Conservation (phyloP, 2,888 invertebrate genomes). For the Cantharis flavilabris region DNA sequence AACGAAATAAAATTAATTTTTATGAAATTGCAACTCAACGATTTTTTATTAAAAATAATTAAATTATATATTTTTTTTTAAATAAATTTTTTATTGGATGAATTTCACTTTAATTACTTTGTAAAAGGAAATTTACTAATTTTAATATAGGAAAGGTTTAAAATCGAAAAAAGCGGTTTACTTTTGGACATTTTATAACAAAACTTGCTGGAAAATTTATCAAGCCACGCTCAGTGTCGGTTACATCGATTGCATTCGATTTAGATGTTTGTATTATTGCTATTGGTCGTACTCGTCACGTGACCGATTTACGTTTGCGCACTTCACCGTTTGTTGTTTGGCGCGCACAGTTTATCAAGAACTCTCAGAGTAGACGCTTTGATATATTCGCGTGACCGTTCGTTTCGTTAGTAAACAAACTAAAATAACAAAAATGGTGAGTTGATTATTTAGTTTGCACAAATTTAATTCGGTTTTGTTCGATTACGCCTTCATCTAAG, state of each 20-base stretch:
- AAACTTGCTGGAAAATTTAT: not conserved
- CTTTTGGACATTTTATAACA: not conserved
- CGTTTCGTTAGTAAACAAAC: not conserved
- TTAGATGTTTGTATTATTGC: not conserved
- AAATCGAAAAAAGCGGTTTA: not conserved
- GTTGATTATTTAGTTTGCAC: not conserved
- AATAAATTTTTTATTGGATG: not conserved
- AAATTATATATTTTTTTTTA: not conserved
- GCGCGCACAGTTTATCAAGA: conserved; percentile 33
- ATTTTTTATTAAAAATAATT: not conserved
- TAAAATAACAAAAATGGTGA: not conserved
- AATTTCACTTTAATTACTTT: not conserved
- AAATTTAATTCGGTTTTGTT: not conserved
- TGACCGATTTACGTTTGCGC: conserved; percentile 33
- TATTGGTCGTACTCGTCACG: conserved; percentile 28
- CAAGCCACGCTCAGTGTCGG: conserved; percentile 17
- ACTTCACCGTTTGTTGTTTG: conserved; percentile 33
- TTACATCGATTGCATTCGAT: conserved; percentile 24
- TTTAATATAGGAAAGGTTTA: not conserved
- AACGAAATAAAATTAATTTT: not conserved
- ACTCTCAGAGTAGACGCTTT: not conserved
- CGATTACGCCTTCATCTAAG: not conserved
- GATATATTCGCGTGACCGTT: not conserved
- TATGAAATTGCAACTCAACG: not conserved
- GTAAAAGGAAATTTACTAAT: not conserved